A percentile compares a stretch with the other conserved stretches of the same genome.
These are phyloP conservation scores for Diglossa brunneiventris DNA, from an alignment of 2,113 vertebrate species.

Conservation along the genomic window DNA sequence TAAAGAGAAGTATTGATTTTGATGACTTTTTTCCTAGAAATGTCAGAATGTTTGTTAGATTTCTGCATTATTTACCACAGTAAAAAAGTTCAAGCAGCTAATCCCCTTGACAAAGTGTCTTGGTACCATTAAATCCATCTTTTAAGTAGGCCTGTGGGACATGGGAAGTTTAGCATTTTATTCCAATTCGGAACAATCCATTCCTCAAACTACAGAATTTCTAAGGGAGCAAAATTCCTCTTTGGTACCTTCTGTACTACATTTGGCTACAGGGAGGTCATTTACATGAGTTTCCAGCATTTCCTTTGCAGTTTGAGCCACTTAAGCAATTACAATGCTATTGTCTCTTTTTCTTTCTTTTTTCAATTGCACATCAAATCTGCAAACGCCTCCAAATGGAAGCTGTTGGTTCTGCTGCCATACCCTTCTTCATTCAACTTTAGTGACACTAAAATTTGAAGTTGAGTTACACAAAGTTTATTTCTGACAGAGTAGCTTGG, in stretches of 20 bases:
- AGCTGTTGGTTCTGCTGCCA: background rate
- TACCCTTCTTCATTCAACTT: background rate
- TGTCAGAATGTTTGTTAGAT: background rate
- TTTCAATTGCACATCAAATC: background rate
- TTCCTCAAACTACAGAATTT: background rate
- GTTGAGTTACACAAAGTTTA: background rate
- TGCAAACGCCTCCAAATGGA: background rate
- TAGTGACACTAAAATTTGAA: background rate
- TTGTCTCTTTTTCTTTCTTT: background rate
- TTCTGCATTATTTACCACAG: conserved; percentile 8
- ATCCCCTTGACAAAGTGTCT: background rate
- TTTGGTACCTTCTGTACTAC: background rate
- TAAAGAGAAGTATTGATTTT: conserved; percentile 5
- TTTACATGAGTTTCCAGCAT: background rate
- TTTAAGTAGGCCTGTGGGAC: background rate
- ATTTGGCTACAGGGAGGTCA: background rate
- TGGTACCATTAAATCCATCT: background rate
- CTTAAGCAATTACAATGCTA: background rate
- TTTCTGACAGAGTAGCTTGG: background rate
- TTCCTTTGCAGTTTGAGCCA: background rate
- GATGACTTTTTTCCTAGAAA: background rate
- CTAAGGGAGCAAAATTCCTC: background rate
- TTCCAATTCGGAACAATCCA: background rate
- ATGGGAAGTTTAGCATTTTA: background rate
- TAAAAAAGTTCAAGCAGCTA: background rate